Conservation (phyloP, 2,797 vertebrate genomes). For the Fringilla coelebs region DNA sequence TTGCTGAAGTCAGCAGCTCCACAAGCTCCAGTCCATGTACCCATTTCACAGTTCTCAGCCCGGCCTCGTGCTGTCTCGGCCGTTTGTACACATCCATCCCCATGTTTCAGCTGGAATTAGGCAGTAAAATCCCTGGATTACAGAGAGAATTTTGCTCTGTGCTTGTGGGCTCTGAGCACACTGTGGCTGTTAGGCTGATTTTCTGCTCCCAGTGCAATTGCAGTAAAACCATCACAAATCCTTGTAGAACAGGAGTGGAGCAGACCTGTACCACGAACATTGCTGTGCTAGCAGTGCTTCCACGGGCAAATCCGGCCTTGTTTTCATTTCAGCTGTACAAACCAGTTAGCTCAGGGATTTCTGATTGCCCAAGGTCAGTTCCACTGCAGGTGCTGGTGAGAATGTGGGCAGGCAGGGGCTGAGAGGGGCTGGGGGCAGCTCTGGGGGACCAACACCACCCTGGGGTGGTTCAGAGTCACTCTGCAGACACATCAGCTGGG, state of each 20-base stretch:
- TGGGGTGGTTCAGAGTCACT: background rate
- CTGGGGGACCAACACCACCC: background rate
- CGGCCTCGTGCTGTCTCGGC: accelerated
- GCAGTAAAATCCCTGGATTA: background rate
- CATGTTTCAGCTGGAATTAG: background rate
- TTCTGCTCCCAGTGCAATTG: background rate
- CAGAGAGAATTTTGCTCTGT: background rate
- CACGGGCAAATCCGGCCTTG: background rate
- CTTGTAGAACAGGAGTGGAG: background rate
- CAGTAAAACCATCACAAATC: background rate
- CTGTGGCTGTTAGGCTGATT: background rate
- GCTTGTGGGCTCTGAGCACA: background rate
- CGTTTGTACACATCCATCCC: background rate
- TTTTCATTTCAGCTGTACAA: background rate
- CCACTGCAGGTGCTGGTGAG: background rate
- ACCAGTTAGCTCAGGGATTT: background rate
- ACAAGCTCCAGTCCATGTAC: accelerated
- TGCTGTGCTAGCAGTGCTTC: background rate
- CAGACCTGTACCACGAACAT: background rate
- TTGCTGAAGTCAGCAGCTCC: background rate
- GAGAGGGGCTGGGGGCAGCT: too few species aligned
- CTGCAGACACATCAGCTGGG: background rate
- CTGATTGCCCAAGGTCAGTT: background rate
- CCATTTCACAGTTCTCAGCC: background rate
- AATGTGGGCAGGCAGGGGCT: background rate